Evolutionary conservation across 2,888 invertebrate species (phyloP).

Genomic region (Coronaproctus castanopsis): DNA sequence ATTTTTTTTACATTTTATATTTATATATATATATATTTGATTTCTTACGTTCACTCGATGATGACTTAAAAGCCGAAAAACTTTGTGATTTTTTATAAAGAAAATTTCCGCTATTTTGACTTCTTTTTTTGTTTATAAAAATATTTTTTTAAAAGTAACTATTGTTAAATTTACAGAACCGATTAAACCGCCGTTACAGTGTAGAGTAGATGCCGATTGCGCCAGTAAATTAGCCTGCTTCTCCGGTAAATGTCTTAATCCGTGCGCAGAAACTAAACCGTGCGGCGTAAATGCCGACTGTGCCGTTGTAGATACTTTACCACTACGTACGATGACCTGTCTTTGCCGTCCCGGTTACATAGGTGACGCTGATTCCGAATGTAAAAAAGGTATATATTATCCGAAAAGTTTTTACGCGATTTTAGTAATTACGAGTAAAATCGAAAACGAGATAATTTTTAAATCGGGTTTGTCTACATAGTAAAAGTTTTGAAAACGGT

Average conservation of each 20-base stretch:
- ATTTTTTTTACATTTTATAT: no score
- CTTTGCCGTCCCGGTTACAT: slow-evolving; percentile 61
- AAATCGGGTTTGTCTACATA: not conserved
- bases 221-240: slow-evolving; percentile 70
- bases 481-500: no score
- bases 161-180: slow-evolving; percentile 27
- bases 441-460: not conserved
- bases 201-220: slow-evolving; percentile 62
- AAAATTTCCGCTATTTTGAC: no score
- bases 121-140: no score
- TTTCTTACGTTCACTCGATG: no score
- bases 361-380: slow-evolving; percentile 70
- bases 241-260: slow-evolving; percentile 54
- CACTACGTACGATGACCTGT: slow-evolving; percentile 71
- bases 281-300: slow-evolving; percentile 65
- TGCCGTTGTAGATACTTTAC: slow-evolving; percentile 63
- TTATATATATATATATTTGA: no score
- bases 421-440: not conserved
- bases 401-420: not conserved
- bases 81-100: no score
- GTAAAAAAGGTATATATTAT: slow-evolving; percentile 58
- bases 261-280: slow-evolving; percentile 53
- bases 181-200: slow-evolving; percentile 37
- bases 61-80: no score
- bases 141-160: slow-evolving; percentile 1